Base-by-base conservation (phyloP, 2,888 invertebrate genomes). In the Leucophora obtusa region DNA sequence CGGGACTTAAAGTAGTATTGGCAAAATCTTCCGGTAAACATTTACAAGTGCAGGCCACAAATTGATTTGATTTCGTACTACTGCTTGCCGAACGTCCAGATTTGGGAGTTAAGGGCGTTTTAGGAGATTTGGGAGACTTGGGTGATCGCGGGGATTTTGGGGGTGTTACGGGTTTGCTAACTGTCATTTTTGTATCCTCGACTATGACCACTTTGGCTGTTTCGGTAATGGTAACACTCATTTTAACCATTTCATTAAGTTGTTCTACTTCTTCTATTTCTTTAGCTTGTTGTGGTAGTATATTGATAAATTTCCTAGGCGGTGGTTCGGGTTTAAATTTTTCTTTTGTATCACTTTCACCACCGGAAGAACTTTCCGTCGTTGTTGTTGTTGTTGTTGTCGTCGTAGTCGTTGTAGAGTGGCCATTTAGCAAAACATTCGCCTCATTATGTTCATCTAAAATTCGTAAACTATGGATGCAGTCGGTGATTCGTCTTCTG, bases 11-110 rank as follows among this genome's bases (percentile, higher is more conserved):
- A 0, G 88, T 89, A 2, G 87, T 86, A 10, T 89, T 87, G 9
- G 86, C 85, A 35, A 90, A 90, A 59, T 91, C 90, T 53, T 87
- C 89, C 15, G 90, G 89, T 0, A 86, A 86, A 72, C 91, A 91
- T 72, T 90, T 87, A 73, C 91, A 91, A n/a, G 87, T 86, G 75
- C 91, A 91, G 43, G 88, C 24, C 38, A 80, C 79, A 79, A 82
- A 84, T 38, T 83, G 82, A 24, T 79, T 66, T 35, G 77, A 76
- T 54, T 81, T 76, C 14, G 35, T 74, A n/a, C 65, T 69, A 51
- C 70, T 70, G n/a, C 53, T 50, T 24, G 10, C 33, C 8, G 77
- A 78, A 14, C 72, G 53, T 1, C 18, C 72, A 7, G 79, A 72
- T 24, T 66, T 69, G 2, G 76, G 77, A 11, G 80, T 73, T 9